Percentiles rank a stretch among this genome's conserved stretches.
These are phyloP conservation scores for Drosophila triauraria DNA, from an alignment of 1,140 invertebrate genomes.

Conservation along the genomic window DNA sequence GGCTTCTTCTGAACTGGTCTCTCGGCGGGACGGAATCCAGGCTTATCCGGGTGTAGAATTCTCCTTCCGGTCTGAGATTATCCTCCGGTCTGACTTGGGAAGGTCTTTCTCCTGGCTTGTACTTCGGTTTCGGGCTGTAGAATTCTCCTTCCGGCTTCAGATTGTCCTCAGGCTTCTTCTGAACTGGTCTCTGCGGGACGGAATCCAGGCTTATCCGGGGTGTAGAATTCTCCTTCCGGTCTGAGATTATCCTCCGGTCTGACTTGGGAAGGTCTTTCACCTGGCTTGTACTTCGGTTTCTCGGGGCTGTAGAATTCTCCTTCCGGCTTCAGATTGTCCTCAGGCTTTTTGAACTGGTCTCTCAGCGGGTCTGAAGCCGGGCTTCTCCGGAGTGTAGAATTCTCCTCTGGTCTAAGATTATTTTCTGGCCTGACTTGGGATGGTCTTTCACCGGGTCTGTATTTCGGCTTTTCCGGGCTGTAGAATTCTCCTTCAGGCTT, in stretches of 20 bases:
- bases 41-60: conserved; percentile 86
- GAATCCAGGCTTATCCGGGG: conserved; percentile 44
- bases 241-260: conserved; percentile 87
- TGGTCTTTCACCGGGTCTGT: conserved; percentile 30
- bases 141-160: conserved; percentile 88
- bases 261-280: conserved; percentile 81
- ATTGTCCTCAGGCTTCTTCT: conserved; percentile 78
- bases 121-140: conserved; percentile 63
- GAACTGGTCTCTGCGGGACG: conserved; percentile 86
- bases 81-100: conserved; percentile 87
- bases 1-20: conserved; percentile 85
- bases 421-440: conserved; percentile 27
- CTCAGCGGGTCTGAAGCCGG: conserved; percentile 85
- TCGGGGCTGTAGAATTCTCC: conserved; percentile 61
- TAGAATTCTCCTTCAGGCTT: conserved; percentile 86
- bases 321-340: conserved; percentile 80
- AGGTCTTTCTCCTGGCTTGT: conserved; percentile 86
- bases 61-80: conserved; percentile 86
- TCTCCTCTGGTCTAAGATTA: conserved; percentile 87
- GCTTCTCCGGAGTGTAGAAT: conserved; percentile 85
- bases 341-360: conserved; percentile 78
- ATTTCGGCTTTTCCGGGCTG: conserved; percentile 30
- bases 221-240: conserved; percentile 30
- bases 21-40: conserved; percentile 69
- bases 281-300: conserved; percentile 70